Evolutionary conservation across 2,797 vertebrate genomes (phyloP).

Genomic region (Mus spretus): DNA sequence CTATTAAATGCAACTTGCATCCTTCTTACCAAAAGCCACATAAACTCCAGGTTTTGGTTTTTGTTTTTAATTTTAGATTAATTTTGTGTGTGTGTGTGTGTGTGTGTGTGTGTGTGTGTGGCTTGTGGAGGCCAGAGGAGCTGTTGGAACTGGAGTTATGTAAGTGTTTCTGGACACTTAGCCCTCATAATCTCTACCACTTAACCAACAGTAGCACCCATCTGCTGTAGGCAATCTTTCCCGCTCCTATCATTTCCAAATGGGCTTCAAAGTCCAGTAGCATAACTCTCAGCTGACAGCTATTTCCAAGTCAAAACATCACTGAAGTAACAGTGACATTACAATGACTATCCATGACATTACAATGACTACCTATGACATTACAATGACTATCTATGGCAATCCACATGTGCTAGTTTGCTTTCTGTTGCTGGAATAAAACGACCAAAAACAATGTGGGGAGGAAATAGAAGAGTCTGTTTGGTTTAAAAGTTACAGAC

Average conservation of each 20-base stretch:
- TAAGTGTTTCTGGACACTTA: background rate
- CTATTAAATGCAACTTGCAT: background rate
- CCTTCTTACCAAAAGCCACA: conserved; percentile 36
- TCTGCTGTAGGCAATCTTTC: background rate
- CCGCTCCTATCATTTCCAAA: background rate
- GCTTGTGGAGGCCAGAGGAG: background rate
- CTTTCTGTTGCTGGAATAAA: background rate
- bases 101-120: no score
- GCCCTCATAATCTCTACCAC: background rate
- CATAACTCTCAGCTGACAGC: background rate
- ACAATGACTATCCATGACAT: background rate
- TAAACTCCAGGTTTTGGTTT: background rate
- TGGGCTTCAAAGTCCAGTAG: background rate
- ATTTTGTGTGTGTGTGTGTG: background rate
- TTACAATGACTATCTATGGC: background rate
- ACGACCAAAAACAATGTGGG: background rate
- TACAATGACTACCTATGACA: background rate
- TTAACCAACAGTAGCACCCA: background rate
- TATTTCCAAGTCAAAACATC: background rate
- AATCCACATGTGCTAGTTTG: background rate
- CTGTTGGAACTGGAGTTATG: background rate
- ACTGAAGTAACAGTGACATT: background rate
- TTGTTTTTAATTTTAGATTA: no score
- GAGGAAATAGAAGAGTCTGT: no score
- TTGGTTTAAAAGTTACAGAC: background rate